A percentile compares a stretch with the other conserved stretches of the same genome.
Conservation (phyloP, 2,888 invertebrate genomes). For the Pandemis corylana region DNA sequence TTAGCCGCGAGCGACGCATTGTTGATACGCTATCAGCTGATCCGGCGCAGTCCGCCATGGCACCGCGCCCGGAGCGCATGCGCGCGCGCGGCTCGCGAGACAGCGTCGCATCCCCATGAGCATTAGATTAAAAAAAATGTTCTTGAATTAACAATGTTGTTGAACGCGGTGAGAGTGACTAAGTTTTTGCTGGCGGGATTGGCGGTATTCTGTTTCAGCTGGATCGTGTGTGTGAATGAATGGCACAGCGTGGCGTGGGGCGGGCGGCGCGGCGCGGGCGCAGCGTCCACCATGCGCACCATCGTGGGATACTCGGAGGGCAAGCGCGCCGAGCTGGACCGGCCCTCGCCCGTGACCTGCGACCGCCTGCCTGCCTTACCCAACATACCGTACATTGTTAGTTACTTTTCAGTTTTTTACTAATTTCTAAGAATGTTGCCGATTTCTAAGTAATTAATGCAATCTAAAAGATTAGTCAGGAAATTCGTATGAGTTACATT, state of each 20-base stretch:
- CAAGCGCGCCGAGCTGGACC: constrained; percentile 81
- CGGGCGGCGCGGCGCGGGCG: constrained; percentile 49
- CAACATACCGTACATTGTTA: constrained; percentile 67
- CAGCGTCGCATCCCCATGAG: constrained; percentile 48
- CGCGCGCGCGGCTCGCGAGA: constrained; percentile 56
- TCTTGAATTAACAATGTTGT: constrained; percentile 57
- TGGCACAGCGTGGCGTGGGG: constrained; percentile 72
- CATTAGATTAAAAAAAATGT: constrained; percentile 52
- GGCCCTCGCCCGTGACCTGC: constrained; percentile 74
- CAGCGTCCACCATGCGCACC: constrained; percentile 78
- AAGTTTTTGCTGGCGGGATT: constrained; percentile 74
- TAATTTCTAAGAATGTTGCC: background rate
- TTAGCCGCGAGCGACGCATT: constrained; percentile 75
- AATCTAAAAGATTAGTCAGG: background rate
- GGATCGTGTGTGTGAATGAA: constrained; percentile 75
- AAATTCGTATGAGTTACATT: background rate
- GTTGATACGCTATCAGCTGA: constrained; percentile 84
- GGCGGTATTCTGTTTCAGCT: constrained; percentile 75
- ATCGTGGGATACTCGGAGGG: constrained; percentile 86
- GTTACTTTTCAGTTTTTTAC: constrained; percentile 47
- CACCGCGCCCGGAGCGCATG: constrained; percentile 78
- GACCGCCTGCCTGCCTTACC: constrained; percentile 71
- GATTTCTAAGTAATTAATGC: background rate
- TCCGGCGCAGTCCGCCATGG: constrained; percentile 80
- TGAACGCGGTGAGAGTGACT: constrained; percentile 64